Conservation (phyloP, 2,888 invertebrate species). For the Cyrtodaria siliqua region DNA sequence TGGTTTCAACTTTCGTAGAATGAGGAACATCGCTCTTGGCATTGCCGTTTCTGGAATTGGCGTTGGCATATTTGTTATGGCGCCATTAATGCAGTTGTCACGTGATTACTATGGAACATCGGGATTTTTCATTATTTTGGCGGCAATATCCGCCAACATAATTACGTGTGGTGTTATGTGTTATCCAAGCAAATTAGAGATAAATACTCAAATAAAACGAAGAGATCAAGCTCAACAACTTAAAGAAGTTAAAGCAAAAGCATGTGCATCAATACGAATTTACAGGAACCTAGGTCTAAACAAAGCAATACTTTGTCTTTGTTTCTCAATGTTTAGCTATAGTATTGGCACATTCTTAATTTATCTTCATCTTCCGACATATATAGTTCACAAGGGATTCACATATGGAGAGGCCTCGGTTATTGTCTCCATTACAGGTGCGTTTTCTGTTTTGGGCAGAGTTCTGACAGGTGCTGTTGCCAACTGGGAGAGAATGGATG, state of each 20-base stretch:
- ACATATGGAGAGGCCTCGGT: constrained; percentile 30
- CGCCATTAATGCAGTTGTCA: constrained; percentile 42
- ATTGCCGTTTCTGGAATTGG: constrained; percentile 40
- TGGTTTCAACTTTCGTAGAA: constrained; percentile 47
- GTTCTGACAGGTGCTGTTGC: constrained; percentile 34
- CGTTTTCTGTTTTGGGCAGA: constrained; percentile 31
- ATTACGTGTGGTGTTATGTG: constrained; percentile 45
- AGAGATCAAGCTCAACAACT: constrained; percentile 1
- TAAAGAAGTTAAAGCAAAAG: neutral
- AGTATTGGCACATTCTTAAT: constrained; percentile 40
- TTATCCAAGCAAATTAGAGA: constrained; percentile 49
- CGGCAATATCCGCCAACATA: constrained; percentile 33
- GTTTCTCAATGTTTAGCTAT: constrained; percentile 32
- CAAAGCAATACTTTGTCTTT: constrained; percentile 30
- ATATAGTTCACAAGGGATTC: constrained; percentile 35
- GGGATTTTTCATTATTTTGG: constrained; percentile 53
- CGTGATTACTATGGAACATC: constrained; percentile 51
- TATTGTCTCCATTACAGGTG: constrained; percentile 41
- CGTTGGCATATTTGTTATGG: constrained; percentile 39
- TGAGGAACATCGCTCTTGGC: constrained; percentile 46
- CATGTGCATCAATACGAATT: constrained; percentile 4
- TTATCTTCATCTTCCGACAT: constrained; percentile 40
- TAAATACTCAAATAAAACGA: constrained; percentile 19
- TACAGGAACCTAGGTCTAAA: constrained; percentile 26
- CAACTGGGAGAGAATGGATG: constrained; percentile 29